Percentiles rank a stretch among this genome's conserved stretches.
phyloP scores from a whole-genome alignment of 2,797 vertebrate genomes.

The Eulemur coronatus region DNA sequence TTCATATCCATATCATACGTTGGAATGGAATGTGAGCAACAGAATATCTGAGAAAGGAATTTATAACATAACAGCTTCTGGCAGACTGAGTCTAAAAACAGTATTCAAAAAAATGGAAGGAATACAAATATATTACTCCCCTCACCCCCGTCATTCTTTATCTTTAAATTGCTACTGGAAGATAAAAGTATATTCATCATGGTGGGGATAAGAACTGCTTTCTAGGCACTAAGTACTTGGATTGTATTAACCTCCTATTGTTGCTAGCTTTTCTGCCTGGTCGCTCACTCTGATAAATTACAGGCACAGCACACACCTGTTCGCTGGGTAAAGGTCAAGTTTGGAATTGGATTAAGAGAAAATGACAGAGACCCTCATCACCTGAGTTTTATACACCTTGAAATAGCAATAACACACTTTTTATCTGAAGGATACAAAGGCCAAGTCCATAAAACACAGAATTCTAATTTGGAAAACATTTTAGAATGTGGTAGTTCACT shows the following conservation, averaged over 20 bases:
- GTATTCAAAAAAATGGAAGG: constrained; percentile 25
- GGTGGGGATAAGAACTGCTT: constrained; percentile 8
- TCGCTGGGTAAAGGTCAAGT: constrained; percentile 75
- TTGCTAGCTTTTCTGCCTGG: constrained; percentile 56
- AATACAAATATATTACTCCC: constrained; percentile 16
- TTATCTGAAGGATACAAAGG: constrained; percentile 60
- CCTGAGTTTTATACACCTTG: constrained; percentile 65
- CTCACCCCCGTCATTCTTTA: constrained; percentile 8
- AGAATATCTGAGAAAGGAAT: constrained; percentile 65
- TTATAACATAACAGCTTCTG: constrained; percentile 50
- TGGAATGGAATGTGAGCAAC: constrained; percentile 52
- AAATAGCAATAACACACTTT: constrained; percentile 39
- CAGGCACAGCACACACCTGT: constrained; percentile 70
- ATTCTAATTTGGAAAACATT: constrained; percentile 54
- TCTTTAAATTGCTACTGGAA: constrained; percentile 59
- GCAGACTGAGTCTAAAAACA: constrained; percentile 54
- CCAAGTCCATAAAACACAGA: constrained; percentile 45
- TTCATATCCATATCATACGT: background rate
- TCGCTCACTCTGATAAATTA: constrained; percentile 45
- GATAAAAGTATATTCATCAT: constrained; percentile 65
- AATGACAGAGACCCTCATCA: constrained; percentile 67
- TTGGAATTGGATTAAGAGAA: constrained; percentile 78
- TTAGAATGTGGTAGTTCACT: background rate
- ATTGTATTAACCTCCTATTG: constrained; percentile 20
- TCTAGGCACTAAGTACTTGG: constrained; percentile 45